These are phyloP conservation scores for Nebria ingens DNA, from an alignment of 1,140 invertebrate species.

Conservation along the genomic window DNA sequence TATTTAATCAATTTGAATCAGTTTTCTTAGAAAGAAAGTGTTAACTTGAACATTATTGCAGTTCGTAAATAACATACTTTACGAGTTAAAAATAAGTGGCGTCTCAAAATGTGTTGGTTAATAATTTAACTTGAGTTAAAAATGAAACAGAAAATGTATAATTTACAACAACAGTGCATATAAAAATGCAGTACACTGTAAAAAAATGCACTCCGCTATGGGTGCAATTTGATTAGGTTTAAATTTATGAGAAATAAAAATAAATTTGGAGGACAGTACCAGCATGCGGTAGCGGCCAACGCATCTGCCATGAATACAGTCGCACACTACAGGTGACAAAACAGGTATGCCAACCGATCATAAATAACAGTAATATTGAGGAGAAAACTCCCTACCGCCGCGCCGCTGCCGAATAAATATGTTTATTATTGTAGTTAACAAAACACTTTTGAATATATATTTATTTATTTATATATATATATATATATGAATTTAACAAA, in stretches of 20 bases:
- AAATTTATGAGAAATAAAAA: slow-evolving; percentile 26
- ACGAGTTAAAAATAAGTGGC: too few species aligned
- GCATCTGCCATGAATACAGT: slow-evolving; percentile 17
- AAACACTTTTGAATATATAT: too few species aligned
- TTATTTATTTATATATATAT: too few species aligned
- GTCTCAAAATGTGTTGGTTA: too few species aligned
- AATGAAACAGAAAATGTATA: too few species aligned
- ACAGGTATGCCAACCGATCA: slow-evolving; percentile 23
- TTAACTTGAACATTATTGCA: too few species aligned
- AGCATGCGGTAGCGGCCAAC: neutral
- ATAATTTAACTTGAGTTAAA: too few species aligned
- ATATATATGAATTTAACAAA: too few species aligned
- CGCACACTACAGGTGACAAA: slow-evolving; percentile 27
- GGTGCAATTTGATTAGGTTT: neutral
- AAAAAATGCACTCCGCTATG: neutral
- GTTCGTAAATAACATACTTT: too few species aligned
- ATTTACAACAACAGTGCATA: neutral
- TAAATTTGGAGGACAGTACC: slow-evolving; percentile 19
- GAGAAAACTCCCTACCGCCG: neutral
- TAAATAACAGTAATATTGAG: slow-evolving; percentile 22
- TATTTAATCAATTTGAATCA: too few species aligned
- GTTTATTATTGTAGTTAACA: neutral
- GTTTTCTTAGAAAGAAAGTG: too few species aligned
- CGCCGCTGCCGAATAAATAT: too few species aligned
- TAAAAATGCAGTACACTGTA: neutral